Conservation (phyloP, 2,797 vertebrate genomes). For the Intellagama lesueurii region DNA sequence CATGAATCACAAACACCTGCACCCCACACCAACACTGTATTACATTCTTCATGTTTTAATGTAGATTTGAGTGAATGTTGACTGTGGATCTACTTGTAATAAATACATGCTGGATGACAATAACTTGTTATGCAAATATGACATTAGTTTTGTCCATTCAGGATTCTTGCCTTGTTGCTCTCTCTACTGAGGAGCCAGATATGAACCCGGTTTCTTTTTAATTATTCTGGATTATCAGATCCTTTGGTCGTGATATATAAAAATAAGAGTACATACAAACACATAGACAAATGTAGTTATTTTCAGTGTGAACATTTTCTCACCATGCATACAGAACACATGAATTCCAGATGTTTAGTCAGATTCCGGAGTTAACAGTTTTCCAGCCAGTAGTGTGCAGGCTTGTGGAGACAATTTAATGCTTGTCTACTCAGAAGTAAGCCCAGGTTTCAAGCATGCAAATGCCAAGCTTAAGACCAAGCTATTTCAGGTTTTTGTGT, state of each 20-base stretch:
- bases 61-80: slow-evolving; percentile 30
- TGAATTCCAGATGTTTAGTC: background rate
- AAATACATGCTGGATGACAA: background rate
- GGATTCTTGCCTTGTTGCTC: background rate
- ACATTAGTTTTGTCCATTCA: background rate
- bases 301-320: background rate
- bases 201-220: background rate
- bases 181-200: background rate
- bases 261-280: background rate
- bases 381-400: background rate
- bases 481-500: background rate
- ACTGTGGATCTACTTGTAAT: slow-evolving; percentile 3
- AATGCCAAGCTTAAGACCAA: background rate
- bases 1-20: too few species aligned
- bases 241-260: background rate
- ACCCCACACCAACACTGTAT: too few species aligned
- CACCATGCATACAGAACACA: background rate
- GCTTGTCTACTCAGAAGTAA: background rate
- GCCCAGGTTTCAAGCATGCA: background rate
- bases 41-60: too few species aligned
- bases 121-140: background rate
- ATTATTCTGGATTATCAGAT: background rate
- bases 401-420: background rate
- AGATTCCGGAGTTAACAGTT: background rate
- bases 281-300: background rate